Evolutionary conservation across 2,888 invertebrate species (phyloP), one percentile per base, ranked within the genome.

Genomic region (Agrochola lota): DNA sequence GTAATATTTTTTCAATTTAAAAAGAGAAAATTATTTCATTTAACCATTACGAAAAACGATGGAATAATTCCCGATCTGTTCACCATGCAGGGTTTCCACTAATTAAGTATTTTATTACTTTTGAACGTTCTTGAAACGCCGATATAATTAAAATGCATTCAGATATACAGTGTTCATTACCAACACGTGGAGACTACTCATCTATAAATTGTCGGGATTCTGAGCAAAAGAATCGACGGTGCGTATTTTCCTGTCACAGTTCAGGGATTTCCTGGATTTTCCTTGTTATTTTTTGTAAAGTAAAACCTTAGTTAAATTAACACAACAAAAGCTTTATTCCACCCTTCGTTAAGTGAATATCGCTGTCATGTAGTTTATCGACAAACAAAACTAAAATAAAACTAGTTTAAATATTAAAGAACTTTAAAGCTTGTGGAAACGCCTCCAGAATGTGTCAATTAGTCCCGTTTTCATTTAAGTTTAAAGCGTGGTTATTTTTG

Each of bases 221-320:
- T 30, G 64, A 66, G 59, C 66, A 35, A 68, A 80, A 68, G 67
- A 74, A 71, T 71, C 55, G 17, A 30, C 59, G 49, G n/a, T 52
- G 71, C 43, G 35, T 84, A 40, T 74, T 80, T 71, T 46, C 60
- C 63, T 84, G 80, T 52, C 71, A 71, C 73, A 57, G 17, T 59
- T 49, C 20, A 75, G n/a, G 67, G 74, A 57, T 79, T 60, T 71
- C 57, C 63, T n/a, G 62, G 84, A 71, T 79, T 80, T 72, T 66
- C 71, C 85, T 80, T 80, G 57, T 83, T 83, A 75, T 62, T 75
- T 73, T 75, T 70, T 52, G 11, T 35, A 20, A 59, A 68, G 26
- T 30, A 62, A 70, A 80, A 49, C 23, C 62, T 55, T 40, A 12
- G 30, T 62, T 64, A 72, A 72, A 67, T 75, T 46, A 84, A 71